Base-by-base conservation (phyloP, 92 coral and sea anemone species). In the Epizoanthus stellaris region DNA sequence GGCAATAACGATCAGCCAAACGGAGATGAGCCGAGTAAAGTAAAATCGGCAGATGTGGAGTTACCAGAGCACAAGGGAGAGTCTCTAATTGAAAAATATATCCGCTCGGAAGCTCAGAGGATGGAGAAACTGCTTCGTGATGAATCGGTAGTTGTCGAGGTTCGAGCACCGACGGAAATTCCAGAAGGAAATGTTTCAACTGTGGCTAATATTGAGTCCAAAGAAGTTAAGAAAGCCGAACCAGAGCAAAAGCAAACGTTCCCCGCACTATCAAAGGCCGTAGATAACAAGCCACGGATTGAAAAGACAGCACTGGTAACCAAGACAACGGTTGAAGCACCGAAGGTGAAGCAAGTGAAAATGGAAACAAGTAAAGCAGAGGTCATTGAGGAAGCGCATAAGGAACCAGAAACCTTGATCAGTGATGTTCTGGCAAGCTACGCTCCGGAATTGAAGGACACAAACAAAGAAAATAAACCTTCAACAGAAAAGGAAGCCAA, bases 41-140 rank as follows among this genome's bases (percentile, higher is more conserved):
- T 58, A 67, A 70, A 86, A 82, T 21, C 69, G 1, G 14, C 36
- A 23, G 82, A 73, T 53, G 43, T 63, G 12, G 62, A 43, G 64
- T 8, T 12, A 43, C 64, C 77, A 38, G 77, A 21, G 9, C 57
- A 40, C 59, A 49, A 79, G 16, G 67, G 63, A 17, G 93, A 91
- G 3, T 82, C 93, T 8, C 89, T 94, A 3, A 47, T 86, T 60
- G 91, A 90, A 47, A 90, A 89, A 67, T 87, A 82, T 80, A 94
- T 94, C 77, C 89, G 91, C 84, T 67, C 92, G 9, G 98, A 94
- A 81, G 98, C 98, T 25, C 91, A 92, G 61, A 89, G 87, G 70
- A 76, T 94, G 91, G 98, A 94, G 67, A 86, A 94, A 65, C 89
- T 94, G 20, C 85, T 94, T 19, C 95, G 95, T 7, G 89, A 94